These are phyloP conservation scores for Maconellicoccus hirsutus DNA, from an alignment of 1,140 invertebrate genomes.

Conservation along the genomic window DNA sequence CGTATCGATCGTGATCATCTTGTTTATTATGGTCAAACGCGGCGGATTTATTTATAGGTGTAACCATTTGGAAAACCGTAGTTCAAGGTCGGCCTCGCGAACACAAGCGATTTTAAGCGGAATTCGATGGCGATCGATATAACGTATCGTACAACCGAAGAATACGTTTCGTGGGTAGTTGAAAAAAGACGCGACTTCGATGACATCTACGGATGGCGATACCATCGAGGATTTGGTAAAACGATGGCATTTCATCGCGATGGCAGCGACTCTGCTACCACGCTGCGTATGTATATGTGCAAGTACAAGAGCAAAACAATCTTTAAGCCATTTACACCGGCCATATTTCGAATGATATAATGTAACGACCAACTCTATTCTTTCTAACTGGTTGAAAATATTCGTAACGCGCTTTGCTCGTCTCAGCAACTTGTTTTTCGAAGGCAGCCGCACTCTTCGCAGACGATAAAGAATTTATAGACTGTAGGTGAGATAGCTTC, in stretches of 20 bases:
- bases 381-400: slow-evolving; percentile 11
- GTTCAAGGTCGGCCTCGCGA: neutral
- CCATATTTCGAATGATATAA: slow-evolving; percentile 20
- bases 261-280: no score
- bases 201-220: no score
- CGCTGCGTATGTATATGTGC: no score
- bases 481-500: slow-evolving; percentile 20
- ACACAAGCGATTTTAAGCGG: no score
- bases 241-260: no score
- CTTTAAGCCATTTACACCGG: no score
- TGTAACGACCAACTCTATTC: neutral
- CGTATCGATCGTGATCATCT: neutral
- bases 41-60: neutral
- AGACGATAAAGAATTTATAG: slow-evolving; percentile 22
- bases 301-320: no score
- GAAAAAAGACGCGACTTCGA: no score
- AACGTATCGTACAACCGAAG: no score
- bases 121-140: no score
- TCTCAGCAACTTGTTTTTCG: slow-evolving; percentile 16
- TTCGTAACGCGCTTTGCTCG: neutral
- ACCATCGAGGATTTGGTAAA: no score
- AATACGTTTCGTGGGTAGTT: no score
- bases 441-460: slow-evolving; percentile 21
- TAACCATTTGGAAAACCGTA: neutral
- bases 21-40: neutral